These are phyloP conservation scores for Parauchenoglanis ngamensis DNA, from an alignment of 2,797 vertebrate species.

Conservation along the genomic window DNA sequence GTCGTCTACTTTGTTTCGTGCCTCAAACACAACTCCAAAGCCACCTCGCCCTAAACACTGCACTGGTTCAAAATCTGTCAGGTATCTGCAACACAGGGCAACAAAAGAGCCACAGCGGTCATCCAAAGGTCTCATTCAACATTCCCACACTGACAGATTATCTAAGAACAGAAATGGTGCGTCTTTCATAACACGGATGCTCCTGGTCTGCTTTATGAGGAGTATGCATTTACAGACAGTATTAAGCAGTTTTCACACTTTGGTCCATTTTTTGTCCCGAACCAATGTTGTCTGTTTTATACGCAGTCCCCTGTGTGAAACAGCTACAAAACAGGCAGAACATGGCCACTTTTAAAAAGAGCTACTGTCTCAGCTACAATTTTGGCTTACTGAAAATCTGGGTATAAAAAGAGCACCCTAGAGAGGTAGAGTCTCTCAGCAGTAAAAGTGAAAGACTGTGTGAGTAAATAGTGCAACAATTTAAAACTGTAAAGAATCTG, in stretches of 20 bases:
- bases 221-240: not conserved
- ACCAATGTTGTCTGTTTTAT: not conserved
- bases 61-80: conserved; percentile 96
- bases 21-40: conserved; percentile 98
- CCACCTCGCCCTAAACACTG: conserved; percentile 96
- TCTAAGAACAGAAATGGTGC: not conserved
- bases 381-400: not conserved
- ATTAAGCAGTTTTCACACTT: not conserved
- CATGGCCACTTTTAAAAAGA: not conserved
- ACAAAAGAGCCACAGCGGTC: conserved; percentile 11
- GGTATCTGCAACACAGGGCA: conserved; percentile 77
- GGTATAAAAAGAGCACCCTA: no score
- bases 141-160: not conserved
- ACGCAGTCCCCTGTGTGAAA: not conserved
- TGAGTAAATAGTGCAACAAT: no score
- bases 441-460: no score
- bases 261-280: no score
- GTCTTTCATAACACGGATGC: not conserved
- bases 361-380: not conserved
- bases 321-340: not conserved
- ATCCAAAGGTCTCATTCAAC: not conserved
- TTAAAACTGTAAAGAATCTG: no score
- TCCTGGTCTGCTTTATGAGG: not conserved
- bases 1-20: conserved; percentile 97
- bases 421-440: no score